Base-by-base conservation (phyloP, 2,797 vertebrate genomes). In the Acrocephalus scirpaceus region DNA sequence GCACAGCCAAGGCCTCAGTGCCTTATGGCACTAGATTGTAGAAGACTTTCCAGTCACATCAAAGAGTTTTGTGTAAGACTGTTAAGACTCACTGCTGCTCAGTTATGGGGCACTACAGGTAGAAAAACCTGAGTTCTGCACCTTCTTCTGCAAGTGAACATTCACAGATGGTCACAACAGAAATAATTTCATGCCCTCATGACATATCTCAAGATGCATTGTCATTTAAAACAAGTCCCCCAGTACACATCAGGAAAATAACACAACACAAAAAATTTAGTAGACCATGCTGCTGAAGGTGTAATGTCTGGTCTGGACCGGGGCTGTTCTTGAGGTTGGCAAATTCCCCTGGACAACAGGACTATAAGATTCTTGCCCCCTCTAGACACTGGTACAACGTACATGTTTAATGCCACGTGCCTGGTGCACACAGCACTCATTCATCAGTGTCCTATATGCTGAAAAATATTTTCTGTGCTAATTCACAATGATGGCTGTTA, bases 381-480 rank as follows among this genome's bases (percentile, higher is more conserved):
- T 66, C 66, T 48, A 66, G 42, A 57, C 5, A 5, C n/a, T 27
- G 38, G 32, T 21, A 44, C 30, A 76, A 36, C 0, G 0, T 5
- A 65, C 73, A 60, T 80, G 44, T 79, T 90, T 73, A 82, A 30
- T 57, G 66, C 51, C 40, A 17, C 3, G 2, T 16, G 16, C 38
- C 25, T 16, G 0, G 29, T 51, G 54, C 18, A 23, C 65, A 38
- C 12, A 69, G 62, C 16, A 26, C 66, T 80, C 47, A 17, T 74
- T 73, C 5, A 1, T 34, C 84, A 47, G 13, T 30, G 44, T 54
- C 65, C 40, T 5, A 1, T 10, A 67, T 9, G n/a, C 78, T 62
- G 36, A 80, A 80, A 82, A 94, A 66, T 32, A 50, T 53, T 93
- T 91, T 84, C 90, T 47, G 13, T 70, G 45, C 48, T 92, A 81